A percentile compares a stretch with the other conserved stretches of the same genome.
Evolutionary conservation across 2,888 invertebrate genomes (phyloP).

Genomic region (Diaphora mendica): DNA sequence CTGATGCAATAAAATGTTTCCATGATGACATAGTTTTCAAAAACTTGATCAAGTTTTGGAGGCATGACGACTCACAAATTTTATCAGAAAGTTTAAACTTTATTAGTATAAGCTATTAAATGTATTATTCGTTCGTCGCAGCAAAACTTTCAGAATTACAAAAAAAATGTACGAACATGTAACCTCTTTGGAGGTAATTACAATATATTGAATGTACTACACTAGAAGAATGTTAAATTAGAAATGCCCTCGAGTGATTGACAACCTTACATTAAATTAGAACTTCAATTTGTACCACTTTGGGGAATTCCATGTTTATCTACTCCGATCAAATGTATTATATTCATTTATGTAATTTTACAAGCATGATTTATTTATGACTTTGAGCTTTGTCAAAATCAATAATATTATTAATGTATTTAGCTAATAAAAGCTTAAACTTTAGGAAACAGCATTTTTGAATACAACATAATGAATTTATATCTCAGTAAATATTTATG

Average conservation of each 20-base stretch:
- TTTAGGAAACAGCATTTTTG: no score
- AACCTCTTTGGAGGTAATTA: background rate
- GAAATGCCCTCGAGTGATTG: conserved; percentile 17
- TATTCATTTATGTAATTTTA: conserved; percentile 30
- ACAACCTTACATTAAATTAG: conserved; percentile 27
- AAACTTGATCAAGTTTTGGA: conserved; percentile 22
- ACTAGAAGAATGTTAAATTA: conserved; percentile 1
- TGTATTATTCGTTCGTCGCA: background rate
- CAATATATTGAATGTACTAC: background rate
- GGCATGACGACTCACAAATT: background rate
- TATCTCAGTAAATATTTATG: no score
- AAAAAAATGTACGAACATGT: background rate
- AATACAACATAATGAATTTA: no score
- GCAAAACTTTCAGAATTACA: background rate
- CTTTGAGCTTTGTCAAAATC: no score
- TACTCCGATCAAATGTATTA: conserved; percentile 36
- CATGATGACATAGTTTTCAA: conserved; percentile 55
- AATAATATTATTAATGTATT: no score
- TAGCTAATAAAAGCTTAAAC: no score
- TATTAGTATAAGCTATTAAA: background rate
- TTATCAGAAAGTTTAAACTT: background rate
- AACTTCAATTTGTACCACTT: conserved; percentile 12
- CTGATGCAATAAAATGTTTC: conserved; percentile 67
- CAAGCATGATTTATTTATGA: no score
- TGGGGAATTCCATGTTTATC: conserved; percentile 34